These are phyloP conservation scores for Myrmophylax atrothorax DNA, from an alignment of 2,113 vertebrate species.

Conservation along the genomic window DNA sequence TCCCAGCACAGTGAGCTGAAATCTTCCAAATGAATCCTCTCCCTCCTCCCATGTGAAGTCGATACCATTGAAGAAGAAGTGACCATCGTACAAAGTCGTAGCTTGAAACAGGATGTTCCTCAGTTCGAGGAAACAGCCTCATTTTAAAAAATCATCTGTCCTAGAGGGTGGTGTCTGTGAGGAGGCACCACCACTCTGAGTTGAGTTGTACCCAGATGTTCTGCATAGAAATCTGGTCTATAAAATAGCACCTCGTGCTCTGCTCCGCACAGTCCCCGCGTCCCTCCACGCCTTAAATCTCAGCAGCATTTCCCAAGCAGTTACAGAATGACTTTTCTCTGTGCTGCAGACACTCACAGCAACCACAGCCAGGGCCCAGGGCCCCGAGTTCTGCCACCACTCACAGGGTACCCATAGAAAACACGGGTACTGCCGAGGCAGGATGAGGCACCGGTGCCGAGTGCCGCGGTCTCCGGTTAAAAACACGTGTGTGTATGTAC, in stretches of 20 bases:
- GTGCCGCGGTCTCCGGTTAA: not conserved
- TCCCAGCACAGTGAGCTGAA: constrained; percentile 79
- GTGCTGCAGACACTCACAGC: not conserved
- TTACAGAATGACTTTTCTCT: not conserved
- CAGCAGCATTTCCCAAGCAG: not conserved
- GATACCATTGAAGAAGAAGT: constrained; percentile 52
- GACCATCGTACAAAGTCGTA: constrained; percentile 41
- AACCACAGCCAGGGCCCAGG: not conserved
- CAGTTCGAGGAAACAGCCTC: constrained; percentile 19
- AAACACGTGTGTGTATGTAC: not conserved
- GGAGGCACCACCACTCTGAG: not conserved
- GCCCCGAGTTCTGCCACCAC: rapidly evolving
- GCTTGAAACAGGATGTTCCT: constrained; percentile 48
- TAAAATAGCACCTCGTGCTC: constrained; percentile 23
- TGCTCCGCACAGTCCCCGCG: not conserved
- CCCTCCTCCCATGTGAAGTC: constrained; percentile 45
- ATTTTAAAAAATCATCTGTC: not conserved
- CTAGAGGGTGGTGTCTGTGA: not conserved
- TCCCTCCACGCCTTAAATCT: not conserved
- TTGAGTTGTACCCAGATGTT: not conserved
- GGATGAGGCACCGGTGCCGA: not conserved
- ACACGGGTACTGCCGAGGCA: not conserved
- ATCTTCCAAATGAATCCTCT: constrained; percentile 60
- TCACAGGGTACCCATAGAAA: not conserved
- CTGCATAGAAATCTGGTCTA: not conserved